Evolutionary conservation across 2,888 invertebrate species (phyloP), one percentile per base, ranked within the genome.

Genomic region (Brachyopa scutellaris): DNA sequence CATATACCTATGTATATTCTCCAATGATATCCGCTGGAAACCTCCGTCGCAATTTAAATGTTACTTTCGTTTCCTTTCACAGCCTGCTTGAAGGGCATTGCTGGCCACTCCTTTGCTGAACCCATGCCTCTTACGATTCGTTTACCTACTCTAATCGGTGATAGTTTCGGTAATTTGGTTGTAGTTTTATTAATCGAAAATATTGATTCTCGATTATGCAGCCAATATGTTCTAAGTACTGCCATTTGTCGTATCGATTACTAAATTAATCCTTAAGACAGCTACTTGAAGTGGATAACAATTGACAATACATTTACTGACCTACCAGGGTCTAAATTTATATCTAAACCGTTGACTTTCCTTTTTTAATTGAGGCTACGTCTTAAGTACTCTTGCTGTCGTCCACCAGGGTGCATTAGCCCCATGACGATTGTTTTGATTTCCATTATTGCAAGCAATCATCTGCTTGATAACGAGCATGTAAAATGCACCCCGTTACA

Each of bases 381-480:
- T 61, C 49, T 64, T 36, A 47, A 74, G 40, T 29, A 53, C 53
- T 9, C 36, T 33, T 42, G 19, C 55, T 57, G 23, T 47, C 66
- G 29, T 53, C 40, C 19, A 33, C 13, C 9, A 45, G 72, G 53
- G 82, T 66, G 77, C 82, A 77, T 82, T 82, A 70, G 77, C 82
- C 82, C 55, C 70, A 47, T 33, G 64, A 70, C 82, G 77, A 77
- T 66, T 66, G 82, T 70, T 82, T 77, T 82, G 82, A 82, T 82
- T 82, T 77, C 70, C 45, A 64, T 77, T 59, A 67, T 62, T 72
- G 38, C 61, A 19, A 61, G 66, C 64, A 72, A 82, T 77, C 76
- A 66, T 66, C 47, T 64, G 61, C 59, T 70, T 76, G 69, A 72
- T 72, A 70, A 59, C 61, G 29, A 64, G 26, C 45, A 36, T 82